Percentiles rank a stretch among this genome's conserved stretches.
phyloP scores from a whole-genome alignment of 1,140 invertebrate species.

The Bombus waltoni region DNA sequence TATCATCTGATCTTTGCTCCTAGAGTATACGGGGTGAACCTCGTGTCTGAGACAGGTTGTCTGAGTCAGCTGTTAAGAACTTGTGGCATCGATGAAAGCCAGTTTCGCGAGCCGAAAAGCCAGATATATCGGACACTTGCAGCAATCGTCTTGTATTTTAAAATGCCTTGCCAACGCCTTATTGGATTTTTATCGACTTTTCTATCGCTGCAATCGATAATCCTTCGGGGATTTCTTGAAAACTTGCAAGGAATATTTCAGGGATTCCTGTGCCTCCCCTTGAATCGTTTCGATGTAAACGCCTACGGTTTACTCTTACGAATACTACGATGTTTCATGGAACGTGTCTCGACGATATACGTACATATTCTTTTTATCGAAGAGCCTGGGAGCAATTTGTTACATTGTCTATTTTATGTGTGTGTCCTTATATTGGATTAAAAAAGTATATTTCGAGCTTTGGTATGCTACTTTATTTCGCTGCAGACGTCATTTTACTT shows the following conservation, averaged over 20 bases:
- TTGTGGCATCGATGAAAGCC: not conserved
- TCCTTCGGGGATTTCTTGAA: constrained; percentile 8
- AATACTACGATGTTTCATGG: not conserved
- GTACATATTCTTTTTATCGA: not conserved
- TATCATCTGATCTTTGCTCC: constrained; percentile 58
- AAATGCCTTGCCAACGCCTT: constrained; percentile 15
- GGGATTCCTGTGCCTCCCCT: not conserved
- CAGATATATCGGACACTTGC: constrained; percentile 19
- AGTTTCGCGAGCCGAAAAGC: not conserved
- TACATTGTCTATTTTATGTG: not conserved
- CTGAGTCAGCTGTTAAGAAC: constrained; percentile 37
- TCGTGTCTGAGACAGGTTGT: constrained; percentile 20
- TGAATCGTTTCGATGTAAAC: not conserved
- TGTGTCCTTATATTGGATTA: not conserved
- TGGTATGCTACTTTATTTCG: not conserved
- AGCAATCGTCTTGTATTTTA: constrained; percentile 16
- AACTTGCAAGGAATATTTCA: not conserved
- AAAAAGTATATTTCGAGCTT: not conserved
- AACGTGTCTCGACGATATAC: not conserved
- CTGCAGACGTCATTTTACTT: too few relatives aligned
- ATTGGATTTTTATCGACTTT: not conserved
- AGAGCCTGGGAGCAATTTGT: not conserved
- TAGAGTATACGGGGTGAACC: constrained; percentile 23
- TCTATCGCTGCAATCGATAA: constrained; percentile 6
- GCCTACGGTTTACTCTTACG: too few relatives aligned